Conservation (phyloP, 2,797 vertebrate genomes). For the Coregonus suidteri region DNA sequence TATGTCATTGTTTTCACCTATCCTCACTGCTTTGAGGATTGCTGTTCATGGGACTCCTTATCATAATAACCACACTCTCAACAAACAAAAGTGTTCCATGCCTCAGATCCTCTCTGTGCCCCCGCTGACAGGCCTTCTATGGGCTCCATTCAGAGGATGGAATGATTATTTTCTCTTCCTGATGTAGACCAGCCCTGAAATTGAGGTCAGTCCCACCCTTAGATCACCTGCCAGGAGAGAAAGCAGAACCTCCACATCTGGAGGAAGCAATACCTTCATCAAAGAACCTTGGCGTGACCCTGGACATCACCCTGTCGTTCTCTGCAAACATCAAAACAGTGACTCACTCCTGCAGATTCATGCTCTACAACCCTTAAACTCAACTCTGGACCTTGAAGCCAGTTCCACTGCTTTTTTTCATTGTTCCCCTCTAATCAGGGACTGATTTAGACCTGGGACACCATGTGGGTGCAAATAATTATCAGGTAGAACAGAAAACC, state of each 20-base stretch:
- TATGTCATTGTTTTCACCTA: neutral
- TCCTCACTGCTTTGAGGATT: neutral
- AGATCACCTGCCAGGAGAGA: constrained; percentile 14
- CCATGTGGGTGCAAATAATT: too few relatives aligned
- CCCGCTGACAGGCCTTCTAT: neutral
- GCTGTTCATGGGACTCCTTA: neutral
- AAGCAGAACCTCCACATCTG: constrained; percentile 23
- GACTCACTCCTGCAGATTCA: too few relatives aligned
- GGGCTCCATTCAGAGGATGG: neutral
- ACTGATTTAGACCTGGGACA: too few relatives aligned
- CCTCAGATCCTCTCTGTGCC: neutral
- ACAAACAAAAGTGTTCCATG: constrained; percentile 3
- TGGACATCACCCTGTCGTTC: too few relatives aligned
- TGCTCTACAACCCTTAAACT: too few relatives aligned
- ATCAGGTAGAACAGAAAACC: too few relatives aligned
- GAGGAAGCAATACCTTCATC: neutral
- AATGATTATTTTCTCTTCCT: constrained; percentile 16
- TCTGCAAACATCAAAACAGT: too few relatives aligned
- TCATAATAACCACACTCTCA: neutral
- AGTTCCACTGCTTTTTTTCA: too few relatives aligned
- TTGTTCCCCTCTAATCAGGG: too few relatives aligned
- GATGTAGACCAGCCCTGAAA: constrained; percentile 16
- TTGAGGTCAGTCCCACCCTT: constrained; percentile 12
- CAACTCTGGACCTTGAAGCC: too few relatives aligned
- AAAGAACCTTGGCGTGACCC: too few relatives aligned